Evolutionary conservation across 2,797 vertebrate genomes (phyloP).

Genomic region (Microcaecilia unicolor): DNA sequence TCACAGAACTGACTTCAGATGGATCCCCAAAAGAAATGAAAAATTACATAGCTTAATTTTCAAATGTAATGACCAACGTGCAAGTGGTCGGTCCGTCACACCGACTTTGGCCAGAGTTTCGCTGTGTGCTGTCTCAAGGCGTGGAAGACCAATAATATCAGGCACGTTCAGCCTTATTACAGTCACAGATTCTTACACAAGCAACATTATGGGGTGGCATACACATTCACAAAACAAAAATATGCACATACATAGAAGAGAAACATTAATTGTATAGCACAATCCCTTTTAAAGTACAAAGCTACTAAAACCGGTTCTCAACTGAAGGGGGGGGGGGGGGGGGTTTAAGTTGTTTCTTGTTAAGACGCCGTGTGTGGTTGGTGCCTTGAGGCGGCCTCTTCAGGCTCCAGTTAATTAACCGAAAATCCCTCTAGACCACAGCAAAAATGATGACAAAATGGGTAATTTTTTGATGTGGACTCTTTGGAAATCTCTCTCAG

Average conservation of each 20-base stretch:
- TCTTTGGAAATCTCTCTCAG: neutral
- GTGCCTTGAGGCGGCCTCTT: fast-evolving
- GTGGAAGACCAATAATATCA: too few species aligned
- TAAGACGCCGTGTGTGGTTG: neutral
- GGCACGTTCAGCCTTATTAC: too few species aligned
- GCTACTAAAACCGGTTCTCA: neutral
- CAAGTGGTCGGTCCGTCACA: too few species aligned
- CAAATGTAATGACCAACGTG: too few species aligned
- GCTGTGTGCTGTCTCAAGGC: too few species aligned
- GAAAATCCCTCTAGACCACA: neutral
- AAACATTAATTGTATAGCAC: neutral
- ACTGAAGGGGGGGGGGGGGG: too few species aligned
- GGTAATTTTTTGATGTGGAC: neutral
- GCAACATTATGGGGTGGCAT: fast-evolving
- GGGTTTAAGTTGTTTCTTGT: neutral
- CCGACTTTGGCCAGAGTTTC: too few species aligned
- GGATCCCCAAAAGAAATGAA: too few species aligned
- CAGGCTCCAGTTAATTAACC: neutral
- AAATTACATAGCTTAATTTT: too few species aligned
- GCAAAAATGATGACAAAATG: neutral
- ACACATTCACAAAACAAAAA: too few species aligned
- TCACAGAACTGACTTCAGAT: too few species aligned
- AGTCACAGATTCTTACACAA: neutral
- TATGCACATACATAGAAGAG: fast-evolving
- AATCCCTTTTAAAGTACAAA: neutral